Conservation (phyloP, 1,140 invertebrate genomes). For the Babylonia areolata region DNA sequence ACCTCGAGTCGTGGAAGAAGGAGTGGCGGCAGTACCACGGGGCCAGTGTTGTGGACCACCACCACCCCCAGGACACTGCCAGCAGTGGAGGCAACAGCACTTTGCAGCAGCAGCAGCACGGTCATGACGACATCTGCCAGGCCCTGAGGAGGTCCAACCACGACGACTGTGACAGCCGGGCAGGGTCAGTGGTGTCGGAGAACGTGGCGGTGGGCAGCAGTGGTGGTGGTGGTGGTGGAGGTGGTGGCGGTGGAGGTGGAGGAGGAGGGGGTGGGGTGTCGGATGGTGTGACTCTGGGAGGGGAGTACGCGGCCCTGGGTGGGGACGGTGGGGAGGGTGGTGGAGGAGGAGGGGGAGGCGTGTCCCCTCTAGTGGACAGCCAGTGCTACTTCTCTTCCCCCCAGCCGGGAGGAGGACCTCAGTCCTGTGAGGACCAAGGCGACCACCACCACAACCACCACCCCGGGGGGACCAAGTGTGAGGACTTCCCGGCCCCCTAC, state of each 20-base stretch:
- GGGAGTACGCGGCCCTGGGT: neutral
- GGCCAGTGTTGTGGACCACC: neutral
- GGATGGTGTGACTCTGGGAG: neutral
- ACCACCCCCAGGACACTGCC: neutral
- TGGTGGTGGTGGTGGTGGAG: neutral
- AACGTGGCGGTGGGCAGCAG: neutral
- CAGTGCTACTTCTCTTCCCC: neutral
- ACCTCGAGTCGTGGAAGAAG: neutral
- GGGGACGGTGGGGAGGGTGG: neutral
- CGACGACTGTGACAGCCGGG: neutral
- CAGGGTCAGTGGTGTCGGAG: conserved; percentile 26
- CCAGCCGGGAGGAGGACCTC: neutral
- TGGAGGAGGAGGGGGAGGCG: neutral
- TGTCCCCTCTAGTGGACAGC: neutral
- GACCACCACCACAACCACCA: neutral
- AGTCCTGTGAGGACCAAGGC: neutral
- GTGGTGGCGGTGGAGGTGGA: neutral
- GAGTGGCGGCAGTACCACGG: conserved; percentile 3
- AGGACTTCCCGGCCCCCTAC: neutral
- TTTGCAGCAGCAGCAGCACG: neutral
- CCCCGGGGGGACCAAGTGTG: neutral
- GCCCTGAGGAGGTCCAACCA: conserved; percentile 30
- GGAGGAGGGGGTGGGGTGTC: neutral
- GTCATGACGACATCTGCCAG: conserved; percentile 26
- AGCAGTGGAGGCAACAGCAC: neutral